Evolutionary conservation across 2,888 invertebrate genomes (phyloP).

Genomic region (Hipparchia semele): DNA sequence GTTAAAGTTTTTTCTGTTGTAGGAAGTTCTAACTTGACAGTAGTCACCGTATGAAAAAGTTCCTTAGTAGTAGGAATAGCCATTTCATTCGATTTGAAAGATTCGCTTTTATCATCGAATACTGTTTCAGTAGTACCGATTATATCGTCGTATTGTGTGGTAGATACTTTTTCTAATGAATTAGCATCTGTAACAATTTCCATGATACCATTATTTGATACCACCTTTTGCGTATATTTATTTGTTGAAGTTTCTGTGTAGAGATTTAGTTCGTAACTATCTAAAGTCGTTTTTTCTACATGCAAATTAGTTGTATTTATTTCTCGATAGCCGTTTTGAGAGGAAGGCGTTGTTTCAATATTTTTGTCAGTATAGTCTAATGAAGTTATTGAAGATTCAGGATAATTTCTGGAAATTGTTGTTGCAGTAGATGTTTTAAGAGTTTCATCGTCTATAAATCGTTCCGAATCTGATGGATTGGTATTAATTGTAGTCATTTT

Average conservation of each 20-base stretch:
- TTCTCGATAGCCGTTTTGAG: neutral
- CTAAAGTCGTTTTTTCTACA: neutral
- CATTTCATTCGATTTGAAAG: neutral
- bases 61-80: neutral
- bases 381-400: neutral
- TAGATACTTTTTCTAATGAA: neutral
- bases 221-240: neutral
- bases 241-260: neutral
- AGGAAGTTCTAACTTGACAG: neutral
- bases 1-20: neutral
- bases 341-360: neutral
- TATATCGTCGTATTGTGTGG: neutral
- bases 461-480: neutral
- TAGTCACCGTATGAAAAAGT: too few species aligned
- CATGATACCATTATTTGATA: neutral
- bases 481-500: neutral
- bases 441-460: neutral
- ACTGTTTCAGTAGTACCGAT: neutral
- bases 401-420: neutral
- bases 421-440: neutral
- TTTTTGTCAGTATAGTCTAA: neutral
- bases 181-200: neutral
- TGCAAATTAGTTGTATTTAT: neutral
- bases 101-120: neutral
- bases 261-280: neutral